Evolutionary conservation across 2,113 vertebrate genomes (phyloP).

Genomic region (Fukomys damarensis): DNA sequence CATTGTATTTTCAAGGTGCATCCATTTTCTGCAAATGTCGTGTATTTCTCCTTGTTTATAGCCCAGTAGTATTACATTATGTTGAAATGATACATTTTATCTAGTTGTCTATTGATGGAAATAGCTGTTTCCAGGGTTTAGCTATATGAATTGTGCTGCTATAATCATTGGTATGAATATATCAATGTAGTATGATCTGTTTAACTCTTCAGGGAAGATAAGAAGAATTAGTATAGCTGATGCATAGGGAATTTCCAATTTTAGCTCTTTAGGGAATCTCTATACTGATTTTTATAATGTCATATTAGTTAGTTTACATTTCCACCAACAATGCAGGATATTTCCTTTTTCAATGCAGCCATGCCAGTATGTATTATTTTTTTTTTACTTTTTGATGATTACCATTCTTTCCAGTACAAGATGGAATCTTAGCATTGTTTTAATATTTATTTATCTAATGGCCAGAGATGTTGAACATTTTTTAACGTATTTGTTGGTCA

Average conservation of each 20-base stretch:
- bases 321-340: background rate
- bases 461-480: background rate
- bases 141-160: background rate
- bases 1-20: background rate
- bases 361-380: background rate
- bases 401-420: background rate
- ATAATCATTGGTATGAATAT: background rate
- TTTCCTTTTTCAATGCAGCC: background rate
- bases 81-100: background rate
- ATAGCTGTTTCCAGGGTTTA: too few species aligned
- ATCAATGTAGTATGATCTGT: background rate
- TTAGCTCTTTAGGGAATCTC: background rate
- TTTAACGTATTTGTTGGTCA: background rate
- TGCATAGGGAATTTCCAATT: background rate
- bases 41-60: background rate
- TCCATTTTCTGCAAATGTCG: background rate
- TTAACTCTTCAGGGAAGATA: too few species aligned
- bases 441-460: background rate
- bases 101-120: too few species aligned
- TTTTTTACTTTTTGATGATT: background rate
- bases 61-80: background rate
- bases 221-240: background rate
- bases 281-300: background rate
- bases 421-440: background rate
- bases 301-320: background rate